phyloP scores from a whole-genome alignment of 2,888 invertebrate species.

The Clistopyga incitator region DNA sequence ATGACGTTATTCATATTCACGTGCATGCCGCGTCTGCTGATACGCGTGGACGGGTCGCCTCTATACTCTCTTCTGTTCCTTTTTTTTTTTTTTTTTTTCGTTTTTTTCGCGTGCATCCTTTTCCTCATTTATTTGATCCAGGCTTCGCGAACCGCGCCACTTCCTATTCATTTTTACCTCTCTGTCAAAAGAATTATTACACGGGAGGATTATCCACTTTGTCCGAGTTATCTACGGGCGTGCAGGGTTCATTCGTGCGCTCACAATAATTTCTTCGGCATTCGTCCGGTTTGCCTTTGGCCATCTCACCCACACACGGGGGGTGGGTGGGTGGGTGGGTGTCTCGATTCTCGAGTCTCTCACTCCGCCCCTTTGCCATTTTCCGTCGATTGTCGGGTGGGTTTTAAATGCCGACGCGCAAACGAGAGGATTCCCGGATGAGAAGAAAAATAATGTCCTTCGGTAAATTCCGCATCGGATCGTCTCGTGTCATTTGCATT shows the following conservation, averaged over 20 bases:
- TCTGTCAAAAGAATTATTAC: conserved; percentile 55
- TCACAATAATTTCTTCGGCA: conserved; percentile 52
- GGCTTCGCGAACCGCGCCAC: conserved; percentile 11
- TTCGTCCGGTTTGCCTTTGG: conserved; percentile 32
- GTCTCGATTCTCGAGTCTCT: conserved; percentile 1
- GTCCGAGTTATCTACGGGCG: conserved; percentile 62
- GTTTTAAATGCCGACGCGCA: not conserved
- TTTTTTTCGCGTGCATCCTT: not conserved
- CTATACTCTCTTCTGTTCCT: conserved; percentile 10
- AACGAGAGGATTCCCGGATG: conserved; percentile 8
- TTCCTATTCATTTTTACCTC: conserved; percentile 44
- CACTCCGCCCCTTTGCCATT: conserved; percentile 16
- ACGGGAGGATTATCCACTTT: conserved; percentile 64
- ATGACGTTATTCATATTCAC: conserved; percentile 51
- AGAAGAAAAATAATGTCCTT: conserved; percentile 36
- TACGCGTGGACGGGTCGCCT: conserved; percentile 1
- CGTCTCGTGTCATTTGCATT: conserved; percentile 39
- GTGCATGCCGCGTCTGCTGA: conserved; percentile 25
- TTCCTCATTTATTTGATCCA: conserved; percentile 46
- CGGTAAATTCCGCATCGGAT: conserved; percentile 26
- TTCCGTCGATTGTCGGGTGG: conserved; percentile 21
- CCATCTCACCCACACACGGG: not conserved
- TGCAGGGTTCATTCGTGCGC: conserved; percentile 47
- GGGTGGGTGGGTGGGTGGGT: too few species aligned
- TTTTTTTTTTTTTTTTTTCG: too few species aligned